These are phyloP conservation scores for Drosophila ustulata DNA, from an alignment of 2,888 invertebrate genomes.

Conservation along the genomic window DNA sequence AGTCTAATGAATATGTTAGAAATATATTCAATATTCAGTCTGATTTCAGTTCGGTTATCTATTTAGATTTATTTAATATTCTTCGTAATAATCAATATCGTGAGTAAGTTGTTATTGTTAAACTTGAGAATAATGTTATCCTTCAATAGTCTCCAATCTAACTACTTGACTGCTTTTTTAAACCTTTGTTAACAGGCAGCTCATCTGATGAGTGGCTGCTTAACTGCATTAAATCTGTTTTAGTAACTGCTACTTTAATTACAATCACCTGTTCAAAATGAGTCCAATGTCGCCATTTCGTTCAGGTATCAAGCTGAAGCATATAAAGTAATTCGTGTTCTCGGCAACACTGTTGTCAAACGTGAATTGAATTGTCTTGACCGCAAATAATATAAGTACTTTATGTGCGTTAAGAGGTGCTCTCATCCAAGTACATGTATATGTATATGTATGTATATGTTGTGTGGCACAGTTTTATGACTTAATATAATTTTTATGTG, in stretches of 20 bases:
- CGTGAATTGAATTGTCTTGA: slow-evolving; percentile 71
- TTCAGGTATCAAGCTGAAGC: neutral
- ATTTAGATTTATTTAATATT: too few relatives aligned
- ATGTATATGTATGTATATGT: neutral
- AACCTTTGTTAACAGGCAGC: neutral
- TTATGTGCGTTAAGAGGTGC: slow-evolving; percentile 40
- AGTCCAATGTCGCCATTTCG: slow-evolving; percentile 6
- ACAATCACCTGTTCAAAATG: slow-evolving; percentile 1
- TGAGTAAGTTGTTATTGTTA: too few relatives aligned
- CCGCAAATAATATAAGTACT: slow-evolving; percentile 67
- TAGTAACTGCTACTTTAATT: slow-evolving; percentile 1
- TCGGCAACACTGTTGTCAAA: slow-evolving; percentile 35
- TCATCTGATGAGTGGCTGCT: neutral
- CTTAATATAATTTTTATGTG: slow-evolving; percentile 79
- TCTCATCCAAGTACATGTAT: slow-evolving; percentile 3
- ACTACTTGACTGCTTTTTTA: neutral
- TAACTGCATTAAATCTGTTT: slow-evolving; percentile 15
- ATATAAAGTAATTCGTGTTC: slow-evolving; percentile 30
- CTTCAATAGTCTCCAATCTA: too few relatives aligned
- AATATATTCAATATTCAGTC: too few relatives aligned
- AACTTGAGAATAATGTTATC: too few relatives aligned
- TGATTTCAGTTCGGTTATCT: too few relatives aligned
- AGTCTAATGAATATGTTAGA: too few relatives aligned
- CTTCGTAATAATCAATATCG: too few relatives aligned
- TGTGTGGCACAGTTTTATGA: slow-evolving; percentile 60